A percentile compares a stretch with the other conserved stretches of the same genome.
Conservation (phyloP, 2,888 invertebrate species). For the Amiota communis region DNA sequence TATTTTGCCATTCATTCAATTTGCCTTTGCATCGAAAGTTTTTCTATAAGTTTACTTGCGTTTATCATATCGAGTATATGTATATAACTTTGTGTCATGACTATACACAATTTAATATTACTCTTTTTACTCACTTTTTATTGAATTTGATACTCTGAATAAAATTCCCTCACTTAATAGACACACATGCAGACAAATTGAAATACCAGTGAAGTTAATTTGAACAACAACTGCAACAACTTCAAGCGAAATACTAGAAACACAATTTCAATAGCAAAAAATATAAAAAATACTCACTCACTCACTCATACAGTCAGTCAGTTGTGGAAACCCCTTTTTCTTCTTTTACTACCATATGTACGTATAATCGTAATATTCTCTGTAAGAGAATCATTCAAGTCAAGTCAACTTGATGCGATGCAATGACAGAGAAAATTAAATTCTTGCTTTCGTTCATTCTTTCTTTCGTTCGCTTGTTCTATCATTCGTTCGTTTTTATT, state of each 20-base stretch:
- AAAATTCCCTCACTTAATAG: too few species aligned
- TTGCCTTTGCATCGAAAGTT: too few species aligned
- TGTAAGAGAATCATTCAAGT: slow-evolving; percentile 2
- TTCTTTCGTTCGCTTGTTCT: too few species aligned
- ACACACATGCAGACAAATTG: slow-evolving; percentile 14
- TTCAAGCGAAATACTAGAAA: not conserved
- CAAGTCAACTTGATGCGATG: not conserved
- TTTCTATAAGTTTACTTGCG: too few species aligned
- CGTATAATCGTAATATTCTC: not conserved
- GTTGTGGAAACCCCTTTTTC: not conserved
- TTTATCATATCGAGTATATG: too few species aligned
- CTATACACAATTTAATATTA: too few species aligned
- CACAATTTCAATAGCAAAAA: not conserved
- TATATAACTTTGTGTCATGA: too few species aligned
- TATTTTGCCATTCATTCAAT: too few species aligned
- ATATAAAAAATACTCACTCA: not conserved
- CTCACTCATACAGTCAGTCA: not conserved
- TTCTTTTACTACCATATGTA: not conserved
- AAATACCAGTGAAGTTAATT: slow-evolving; percentile 25
- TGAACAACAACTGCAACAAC: not conserved
- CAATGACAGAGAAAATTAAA: slow-evolving; percentile 23
- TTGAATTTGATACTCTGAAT: too few species aligned
- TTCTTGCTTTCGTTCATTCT: slow-evolving; percentile 6
- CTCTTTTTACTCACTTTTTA: too few species aligned
- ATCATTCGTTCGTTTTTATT: too few species aligned